phyloP scores from a whole-genome alignment of 1,140 invertebrate genomes.

The Sinella curviseta region DNA sequence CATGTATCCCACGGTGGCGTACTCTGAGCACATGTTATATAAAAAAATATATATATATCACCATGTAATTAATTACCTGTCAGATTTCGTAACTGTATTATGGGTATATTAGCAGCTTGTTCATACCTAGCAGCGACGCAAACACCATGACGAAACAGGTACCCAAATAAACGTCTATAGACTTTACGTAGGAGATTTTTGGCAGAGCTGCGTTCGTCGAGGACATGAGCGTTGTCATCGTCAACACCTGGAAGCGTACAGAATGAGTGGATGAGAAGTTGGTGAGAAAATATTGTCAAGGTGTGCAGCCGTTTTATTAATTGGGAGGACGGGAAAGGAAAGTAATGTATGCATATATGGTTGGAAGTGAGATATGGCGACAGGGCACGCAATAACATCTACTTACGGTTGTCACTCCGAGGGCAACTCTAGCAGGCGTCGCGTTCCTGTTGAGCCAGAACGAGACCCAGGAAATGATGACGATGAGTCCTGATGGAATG shows the following conservation, averaged over 20 bases:
- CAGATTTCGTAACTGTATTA: too few species aligned
- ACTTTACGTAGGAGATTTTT: slow-evolving; percentile 98
- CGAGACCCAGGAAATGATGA: slow-evolving; percentile 98
- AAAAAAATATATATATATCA: too few species aligned
- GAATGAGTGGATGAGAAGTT: too few species aligned
- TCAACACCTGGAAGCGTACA: slow-evolving; percentile 65
- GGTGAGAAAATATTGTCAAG: too few species aligned
- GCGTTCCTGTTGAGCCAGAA: slow-evolving; percentile 94
- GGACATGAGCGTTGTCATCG: slow-evolving; percentile 98
- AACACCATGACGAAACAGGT: slow-evolving; percentile 98
- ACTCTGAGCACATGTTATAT: slow-evolving; percentile 78
- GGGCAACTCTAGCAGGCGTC: slow-evolving; percentile 90
- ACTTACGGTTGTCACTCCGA: slow-evolving; percentile 86
- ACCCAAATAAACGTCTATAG: slow-evolving; percentile 96
- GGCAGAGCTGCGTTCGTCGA: slow-evolving; percentile 96
- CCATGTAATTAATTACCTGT: too few species aligned
- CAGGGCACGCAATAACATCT: background rate
- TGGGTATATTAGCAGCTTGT: too few species aligned
- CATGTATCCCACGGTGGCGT: slow-evolving; percentile 92
- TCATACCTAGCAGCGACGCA: slow-evolving; percentile 87
- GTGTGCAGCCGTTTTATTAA: too few species aligned
- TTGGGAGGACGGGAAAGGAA: too few species aligned
- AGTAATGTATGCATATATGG: too few species aligned
- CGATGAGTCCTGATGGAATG: slow-evolving; percentile 96
- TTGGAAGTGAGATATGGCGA: too few species aligned